phyloP scores from a whole-genome alignment of 2,113 vertebrate genomes.

The Hiodon alosoides region DNA sequence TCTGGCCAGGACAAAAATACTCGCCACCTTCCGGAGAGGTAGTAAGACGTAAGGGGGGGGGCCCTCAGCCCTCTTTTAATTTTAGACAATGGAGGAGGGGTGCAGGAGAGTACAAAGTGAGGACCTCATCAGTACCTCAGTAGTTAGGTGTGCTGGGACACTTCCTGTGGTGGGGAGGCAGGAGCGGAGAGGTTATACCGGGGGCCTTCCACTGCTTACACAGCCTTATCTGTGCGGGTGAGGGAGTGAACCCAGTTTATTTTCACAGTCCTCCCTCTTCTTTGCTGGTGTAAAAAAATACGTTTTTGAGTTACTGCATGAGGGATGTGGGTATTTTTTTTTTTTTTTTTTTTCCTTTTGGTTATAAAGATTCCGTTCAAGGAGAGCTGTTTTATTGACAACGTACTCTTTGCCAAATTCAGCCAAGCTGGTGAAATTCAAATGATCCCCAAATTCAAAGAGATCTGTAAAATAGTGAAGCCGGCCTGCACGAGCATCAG shows the following conservation, averaged over 20 bases:
- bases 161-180: conserved; percentile 1
- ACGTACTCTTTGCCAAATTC: conserved; percentile 34
- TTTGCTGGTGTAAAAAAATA: conserved; percentile 48
- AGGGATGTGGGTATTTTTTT: conserved; percentile 56
- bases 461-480: conserved; percentile 34
- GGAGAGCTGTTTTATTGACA: conserved; percentile 22
- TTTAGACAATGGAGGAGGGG: conserved; percentile 44
- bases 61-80: conserved; percentile 33
- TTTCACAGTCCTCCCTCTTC: conserved; percentile 56
- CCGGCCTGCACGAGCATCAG: not conserved
- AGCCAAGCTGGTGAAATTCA: conserved; percentile 38
- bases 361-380: conserved; percentile 44
- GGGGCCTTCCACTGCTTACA: conserved; percentile 29
- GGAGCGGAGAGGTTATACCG: conserved; percentile 27
- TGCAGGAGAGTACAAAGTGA: conserved; percentile 47
- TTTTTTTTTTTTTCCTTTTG: conserved; percentile 35
- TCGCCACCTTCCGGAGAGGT: conserved; percentile 46
- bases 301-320: conserved; percentile 50
- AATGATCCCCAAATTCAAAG: conserved; percentile 38
- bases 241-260: conserved; percentile 55
- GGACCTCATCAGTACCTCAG: conserved; percentile 41
- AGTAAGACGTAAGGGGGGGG: conserved; percentile 35
- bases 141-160: conserved; percentile 17
- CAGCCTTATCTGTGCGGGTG: conserved; percentile 39
- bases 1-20: conserved; percentile 26